A percentile compares a stretch with the other conserved stretches of the same genome.
Evolutionary conservation across 1,140 invertebrate genomes (phyloP).

Genomic region (Gonioctena quinquepunctata): DNA sequence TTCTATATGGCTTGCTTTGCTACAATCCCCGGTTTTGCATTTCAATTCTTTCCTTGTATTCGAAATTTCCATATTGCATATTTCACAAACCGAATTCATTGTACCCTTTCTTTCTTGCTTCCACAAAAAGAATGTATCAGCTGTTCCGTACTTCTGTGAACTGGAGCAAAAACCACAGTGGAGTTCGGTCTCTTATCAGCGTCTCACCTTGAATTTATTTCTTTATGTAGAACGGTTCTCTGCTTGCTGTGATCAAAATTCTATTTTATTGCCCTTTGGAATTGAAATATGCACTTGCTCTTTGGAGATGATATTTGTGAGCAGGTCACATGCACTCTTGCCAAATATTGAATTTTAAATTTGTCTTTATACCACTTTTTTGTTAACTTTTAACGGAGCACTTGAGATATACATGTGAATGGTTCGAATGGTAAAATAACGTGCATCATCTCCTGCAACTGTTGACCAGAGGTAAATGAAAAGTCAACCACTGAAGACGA

Average conservation of each 20-base stretch:
- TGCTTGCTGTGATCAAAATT: no score
- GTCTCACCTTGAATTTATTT: background rate
- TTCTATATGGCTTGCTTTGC: constrained; percentile 4
- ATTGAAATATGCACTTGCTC: background rate
- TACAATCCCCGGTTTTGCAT: constrained; percentile 1
- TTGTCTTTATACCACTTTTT: background rate
- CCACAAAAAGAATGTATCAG: background rate
- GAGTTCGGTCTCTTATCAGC: constrained; percentile 2
- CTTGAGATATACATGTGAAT: constrained; percentile 4
- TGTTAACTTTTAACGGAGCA: constrained; percentile 2
- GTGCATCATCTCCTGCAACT: no score
- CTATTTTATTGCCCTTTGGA: background rate
- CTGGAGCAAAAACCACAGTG: constrained; percentile 1
- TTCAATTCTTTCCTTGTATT: background rate
- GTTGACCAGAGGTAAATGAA: no score
- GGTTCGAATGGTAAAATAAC: no score
- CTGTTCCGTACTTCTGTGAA: background rate
- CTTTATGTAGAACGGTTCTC: no score
- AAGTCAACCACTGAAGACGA: no score
- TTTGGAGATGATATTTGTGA: background rate
- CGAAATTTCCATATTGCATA: constrained; percentile 3
- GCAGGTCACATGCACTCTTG: no score
- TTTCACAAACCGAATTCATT: constrained; percentile 6
- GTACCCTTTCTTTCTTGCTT: background rate
- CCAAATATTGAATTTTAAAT: background rate